Conservation (phyloP, 2,797 vertebrate species). For the Gila robusta region DNA sequence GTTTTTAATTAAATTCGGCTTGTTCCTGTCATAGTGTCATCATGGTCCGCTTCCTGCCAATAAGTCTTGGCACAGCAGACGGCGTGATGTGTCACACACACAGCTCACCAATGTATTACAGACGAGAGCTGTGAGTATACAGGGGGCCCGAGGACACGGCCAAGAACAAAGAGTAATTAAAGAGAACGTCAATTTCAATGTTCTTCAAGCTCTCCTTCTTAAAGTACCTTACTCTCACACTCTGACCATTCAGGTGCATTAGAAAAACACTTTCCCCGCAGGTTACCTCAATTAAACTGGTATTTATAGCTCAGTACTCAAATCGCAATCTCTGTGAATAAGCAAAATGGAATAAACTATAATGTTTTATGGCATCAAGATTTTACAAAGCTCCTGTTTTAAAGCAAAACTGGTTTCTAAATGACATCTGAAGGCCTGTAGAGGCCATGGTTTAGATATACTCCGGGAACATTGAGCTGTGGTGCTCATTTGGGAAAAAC, state of each 20-base stretch:
- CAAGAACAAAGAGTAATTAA: conserved; percentile 63
- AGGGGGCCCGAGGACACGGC: conserved; percentile 42
- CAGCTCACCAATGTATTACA: conserved; percentile 55
- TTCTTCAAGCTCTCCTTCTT: conserved; percentile 23
- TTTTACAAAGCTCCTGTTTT: not conserved
- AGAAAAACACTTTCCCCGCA: not conserved
- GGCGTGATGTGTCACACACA: conserved; percentile 53
- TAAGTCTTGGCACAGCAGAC: conserved; percentile 59
- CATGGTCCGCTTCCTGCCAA: conserved; percentile 60
- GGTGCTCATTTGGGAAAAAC: conserved; percentile 4
- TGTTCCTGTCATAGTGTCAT: conserved; percentile 58
- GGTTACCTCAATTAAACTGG: not conserved
- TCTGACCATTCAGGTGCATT: not conserved
- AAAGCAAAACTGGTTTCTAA: not conserved
- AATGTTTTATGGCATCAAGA: too few relatives aligned
- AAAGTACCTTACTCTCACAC: not conserved
- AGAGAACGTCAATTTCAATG: conserved; percentile 43
- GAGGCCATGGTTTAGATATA: not conserved
- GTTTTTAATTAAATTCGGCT: conserved; percentile 63
- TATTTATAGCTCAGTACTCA: not conserved
- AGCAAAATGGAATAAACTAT: not conserved
- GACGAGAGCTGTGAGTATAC: conserved; percentile 40
- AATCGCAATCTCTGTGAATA: conserved; percentile 19
- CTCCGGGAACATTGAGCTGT: not conserved
- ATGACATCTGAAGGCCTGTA: not conserved